Evolutionary conservation across 1,140 invertebrate genomes (phyloP), one percentile per base, ranked within the genome.

Genomic region (Drosophila pectinifera): DNA sequence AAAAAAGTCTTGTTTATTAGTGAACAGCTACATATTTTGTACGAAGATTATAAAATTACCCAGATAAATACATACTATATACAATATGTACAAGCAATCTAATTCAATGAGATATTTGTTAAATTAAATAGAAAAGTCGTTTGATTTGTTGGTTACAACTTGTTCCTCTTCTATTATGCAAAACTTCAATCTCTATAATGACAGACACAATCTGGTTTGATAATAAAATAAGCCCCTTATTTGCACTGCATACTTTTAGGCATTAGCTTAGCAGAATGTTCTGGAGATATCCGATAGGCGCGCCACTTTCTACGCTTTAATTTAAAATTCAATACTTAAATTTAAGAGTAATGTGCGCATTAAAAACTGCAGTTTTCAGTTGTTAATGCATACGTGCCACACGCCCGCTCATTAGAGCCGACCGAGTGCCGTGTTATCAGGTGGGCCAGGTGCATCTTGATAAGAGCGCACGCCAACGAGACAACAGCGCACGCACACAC

Each of bases 371-470:
- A 56, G 26, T 64, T 64, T 28, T 48, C 46, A 41, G 24, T 42
- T 34, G 53, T 22, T 14, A 45, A 20, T 43, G 43, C 49, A 26
- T 8, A 63, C 20, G 59, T 65, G 68, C 38, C 31, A 67, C 58
- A 58, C 55, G 81, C 53, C 18, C 59, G 42, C 83, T 88, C 83
- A 89, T 88, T 88, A 89, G 59, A 67, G 42, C 24, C 46, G 26
- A 13, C 26, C 6, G 20, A 18, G 36, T 20, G 57, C 3, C 16
- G 42, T 16, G 42, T 74, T 81, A 85, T 86, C 82, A 62, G 56
- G 49, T 34, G n/a, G 5, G 14, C 6, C 79, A 89, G 76, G 79
- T 88, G 84, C 72, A 88, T 88, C 83, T 83, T 89, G 83, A 88
- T 88, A 89, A 68, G 59, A 42, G 53, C 55, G 41, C 48, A 28